Percentiles rank a stretch among this genome's conserved stretches.
Conservation (phyloP, 2,888 invertebrate species). For the Pteria penguin region DNA sequence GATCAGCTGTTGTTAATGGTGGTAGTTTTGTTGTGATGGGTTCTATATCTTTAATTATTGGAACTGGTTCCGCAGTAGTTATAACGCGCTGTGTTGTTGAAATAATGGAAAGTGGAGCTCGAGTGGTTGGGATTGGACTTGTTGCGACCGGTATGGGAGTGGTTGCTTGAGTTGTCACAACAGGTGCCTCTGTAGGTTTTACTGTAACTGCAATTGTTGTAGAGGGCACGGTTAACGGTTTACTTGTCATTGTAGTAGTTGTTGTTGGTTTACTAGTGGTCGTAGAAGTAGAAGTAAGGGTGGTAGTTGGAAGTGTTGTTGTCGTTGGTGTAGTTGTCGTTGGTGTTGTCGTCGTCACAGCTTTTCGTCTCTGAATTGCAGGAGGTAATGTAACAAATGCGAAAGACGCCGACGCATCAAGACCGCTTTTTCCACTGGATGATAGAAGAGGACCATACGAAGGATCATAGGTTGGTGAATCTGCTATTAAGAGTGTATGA, state of each 20-base stretch:
- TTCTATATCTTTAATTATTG: background rate
- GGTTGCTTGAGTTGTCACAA: constrained; percentile 1
- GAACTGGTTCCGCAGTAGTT: background rate
- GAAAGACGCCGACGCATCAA: background rate
- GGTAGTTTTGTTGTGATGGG: background rate
- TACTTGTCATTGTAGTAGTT: constrained; percentile 8
- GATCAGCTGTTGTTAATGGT: background rate
- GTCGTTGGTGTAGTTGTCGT: constrained; percentile 5
- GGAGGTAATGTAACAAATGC: constrained; percentile 20
- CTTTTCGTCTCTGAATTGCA: background rate
- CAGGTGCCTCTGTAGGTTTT: background rate
- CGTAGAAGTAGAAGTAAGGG: background rate
- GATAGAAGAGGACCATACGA: constrained; percentile 24
- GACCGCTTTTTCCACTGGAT: background rate
- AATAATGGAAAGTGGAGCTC: background rate
- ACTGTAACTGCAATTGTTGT: background rate
- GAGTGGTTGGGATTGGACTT: constrained; percentile 1
- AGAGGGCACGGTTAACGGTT: background rate
- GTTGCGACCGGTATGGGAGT: constrained; percentile 1
- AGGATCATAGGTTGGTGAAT: background rate
- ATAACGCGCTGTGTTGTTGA: background rate
- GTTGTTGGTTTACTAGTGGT: constrained; percentile 18
- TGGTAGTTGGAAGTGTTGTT: background rate
- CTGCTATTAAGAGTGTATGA: constrained; percentile 10
- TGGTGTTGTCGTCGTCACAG: constrained; percentile 10